These are phyloP conservation scores for Porphyrio hochstetteri DNA, from an alignment of 2,113 vertebrate genomes.

Conservation along the genomic window DNA sequence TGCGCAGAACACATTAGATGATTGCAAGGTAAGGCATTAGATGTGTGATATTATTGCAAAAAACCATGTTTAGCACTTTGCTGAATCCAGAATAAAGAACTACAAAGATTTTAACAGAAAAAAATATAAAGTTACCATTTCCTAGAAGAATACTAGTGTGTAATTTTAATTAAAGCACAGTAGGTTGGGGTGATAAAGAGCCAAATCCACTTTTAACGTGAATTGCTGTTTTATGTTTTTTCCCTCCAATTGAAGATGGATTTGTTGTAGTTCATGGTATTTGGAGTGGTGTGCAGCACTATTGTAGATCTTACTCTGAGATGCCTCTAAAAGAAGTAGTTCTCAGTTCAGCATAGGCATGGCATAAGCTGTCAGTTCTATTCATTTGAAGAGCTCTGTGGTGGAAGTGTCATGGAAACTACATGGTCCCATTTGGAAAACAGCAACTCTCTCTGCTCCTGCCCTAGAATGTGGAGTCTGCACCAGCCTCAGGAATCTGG, in stretches of 20 bases:
- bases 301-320: background rate
- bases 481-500: background rate
- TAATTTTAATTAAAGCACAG: background rate
- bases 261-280: background rate
- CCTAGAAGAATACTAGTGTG: background rate
- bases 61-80: background rate
- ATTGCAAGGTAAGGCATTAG: conserved; percentile 79
- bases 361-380: background rate
- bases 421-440: background rate
- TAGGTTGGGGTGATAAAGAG: background rate
- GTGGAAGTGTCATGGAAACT: background rate
- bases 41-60: background rate
- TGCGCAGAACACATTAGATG: conserved; percentile 69
- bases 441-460: background rate
- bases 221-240: background rate
- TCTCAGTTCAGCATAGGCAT: background rate
- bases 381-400: conserved; percentile 22
- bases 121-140: background rate
- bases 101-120: background rate
- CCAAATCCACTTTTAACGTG: background rate
- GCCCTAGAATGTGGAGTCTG: background rate
- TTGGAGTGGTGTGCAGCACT: background rate
- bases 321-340: background rate
- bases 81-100: background rate
- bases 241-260: background rate